Base-by-base conservation (phyloP, 2,113 vertebrate genomes). In the Genyomyrus donnyi region DNA sequence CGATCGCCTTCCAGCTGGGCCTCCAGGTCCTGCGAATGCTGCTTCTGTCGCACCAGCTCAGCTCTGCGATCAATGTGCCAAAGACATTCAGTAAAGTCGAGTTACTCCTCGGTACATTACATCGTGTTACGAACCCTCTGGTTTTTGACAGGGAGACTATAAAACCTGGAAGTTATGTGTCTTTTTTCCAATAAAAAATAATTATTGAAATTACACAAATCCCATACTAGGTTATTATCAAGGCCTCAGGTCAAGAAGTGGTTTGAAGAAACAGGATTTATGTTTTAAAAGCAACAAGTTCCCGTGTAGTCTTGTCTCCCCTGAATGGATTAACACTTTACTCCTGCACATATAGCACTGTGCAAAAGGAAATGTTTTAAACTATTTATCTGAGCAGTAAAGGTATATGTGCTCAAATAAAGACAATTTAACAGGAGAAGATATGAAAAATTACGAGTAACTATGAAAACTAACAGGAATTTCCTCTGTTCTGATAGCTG, bases 41-140 rank as follows among this genome's bases (percentile, higher is more conserved):
- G 96, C 93, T 98, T 99, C 86, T 98, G 97, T 87, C 95, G 96
- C 93, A 89, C 96, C 93, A 98, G 93, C 90, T 99, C 97, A 56
- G 94, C 95, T 93, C 98, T 99, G 91, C 93, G 92, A 95, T 0
- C 35, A n/a, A 92, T 52, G 42, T 27, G 21, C 39, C 87, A n/a
- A 50, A 50, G 48, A 89, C 27, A 46, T 39, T 88, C 83, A 42
- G 83, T n/a, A 8, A 80, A 2, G 39, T 27, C 2, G 15, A 39
- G n/a, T 87, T 8, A 24, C 48, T 56, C 35, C n/a, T 8, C 24
- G 21, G 49, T n/a, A n/a, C 21, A 77, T 39, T n/a, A 77, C 17
- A 15, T 17, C 0, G 35, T 83, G 77, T 35, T 83, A 83, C 15
- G 5, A 83, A 9, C 6, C 31, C 77, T 21, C 31, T 10, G 27